Base-by-base conservation (phyloP, 1,140 invertebrate genomes). In the Catajapyx aquilonaris region DNA sequence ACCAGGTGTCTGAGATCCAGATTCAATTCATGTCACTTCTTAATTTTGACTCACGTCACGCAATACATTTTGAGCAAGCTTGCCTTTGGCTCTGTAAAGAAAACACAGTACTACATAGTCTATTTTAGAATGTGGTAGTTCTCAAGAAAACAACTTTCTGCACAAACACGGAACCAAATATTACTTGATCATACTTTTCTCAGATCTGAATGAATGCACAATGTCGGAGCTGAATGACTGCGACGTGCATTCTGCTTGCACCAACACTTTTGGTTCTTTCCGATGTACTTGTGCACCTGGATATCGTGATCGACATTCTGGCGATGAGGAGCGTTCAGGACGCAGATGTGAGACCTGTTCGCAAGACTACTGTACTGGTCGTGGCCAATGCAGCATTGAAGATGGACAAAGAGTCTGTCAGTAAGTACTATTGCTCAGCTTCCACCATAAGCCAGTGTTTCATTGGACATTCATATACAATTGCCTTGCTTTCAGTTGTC, bases 171-270 rank as follows among this genome's bases (percentile, higher is more conserved):
- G 18, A 20, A 33, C 33, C 20, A 34, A 38, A 18, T 18, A 5
- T 5, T 40, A 25, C 13, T 23, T 30, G 20, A 37, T 35, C 35
- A 43, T 40, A 35, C 41, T 44, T 43, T 45, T 60, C 54, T 15
- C 50, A 81, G 88, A 94, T 60, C 53, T 94, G 35, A 83, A 95
- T 49, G 88, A 94, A 54, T 95, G 88, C 47, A 65, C 71, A 0
- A 74, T 76, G 1, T 52, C 68, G 5, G 84, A 90, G 34, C 54
- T 90, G 7, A 84, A 97, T 52, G 91, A 97, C 53, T 98, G 93
- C 48, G 77, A 86, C 44, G 65, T 34, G 88, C 80, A 35, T 16
- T n/a, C 64, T 0, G 67, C 61, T 1, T 97, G 93, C 57, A 71
- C 72, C 20, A 97, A 97, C 53, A 71, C 70, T 1, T 87, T 84